Evolutionary conservation across 2,888 invertebrate genomes (phyloP), one percentile per base, ranked within the genome.

Genomic region (Digitonthophagus gazella): DNA sequence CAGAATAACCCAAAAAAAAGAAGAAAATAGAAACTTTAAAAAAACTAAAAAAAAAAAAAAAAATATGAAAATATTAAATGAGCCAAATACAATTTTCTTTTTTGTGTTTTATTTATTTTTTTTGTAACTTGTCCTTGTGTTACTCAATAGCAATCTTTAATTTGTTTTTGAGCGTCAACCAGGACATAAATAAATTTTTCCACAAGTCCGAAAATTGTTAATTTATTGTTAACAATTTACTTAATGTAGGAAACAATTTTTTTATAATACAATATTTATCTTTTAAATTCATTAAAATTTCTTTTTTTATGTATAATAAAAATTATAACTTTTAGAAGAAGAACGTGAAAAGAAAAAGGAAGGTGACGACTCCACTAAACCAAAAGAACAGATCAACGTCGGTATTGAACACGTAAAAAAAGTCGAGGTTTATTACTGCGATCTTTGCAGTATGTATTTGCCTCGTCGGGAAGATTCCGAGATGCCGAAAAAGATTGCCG

Each of bases 341-440:
- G 85, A 82, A 63, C 83, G 83, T 15, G 83, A 81, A 69, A 80
- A 76, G 58, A 78, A 74, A 63, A 75, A 79, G 19, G 78, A 78
- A 28, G 75, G 76, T 83, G 58, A 28, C 1, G 61, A 61, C 4
- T 8, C 61, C 4, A 28, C 22, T n/a, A 83, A 85, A 69, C 80
- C 85, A 3, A 90, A 91, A 76, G 89, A 89, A 71, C 89, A 89
- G 79, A 89, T 90, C 6, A 90, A 91, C 74, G 90, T 92, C 68
- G 93, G 93, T 8, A 87, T 89, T 66, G 93, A 94, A 74, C 91
- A 90, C 76, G 90, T 93, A 63, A 91, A 91, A 77, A 89, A 91
- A 77, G 86, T 93, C 66, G 91, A 93, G 82, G 92, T 92, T 8
- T 88, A 89, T 82, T 93, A 89, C 82, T 94, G 94, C 80, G 93